A percentile compares a stretch with the other conserved stretches of the same genome.
Conservation (phyloP, 2,113 vertebrate genomes). For the Puma concolor region DNA sequence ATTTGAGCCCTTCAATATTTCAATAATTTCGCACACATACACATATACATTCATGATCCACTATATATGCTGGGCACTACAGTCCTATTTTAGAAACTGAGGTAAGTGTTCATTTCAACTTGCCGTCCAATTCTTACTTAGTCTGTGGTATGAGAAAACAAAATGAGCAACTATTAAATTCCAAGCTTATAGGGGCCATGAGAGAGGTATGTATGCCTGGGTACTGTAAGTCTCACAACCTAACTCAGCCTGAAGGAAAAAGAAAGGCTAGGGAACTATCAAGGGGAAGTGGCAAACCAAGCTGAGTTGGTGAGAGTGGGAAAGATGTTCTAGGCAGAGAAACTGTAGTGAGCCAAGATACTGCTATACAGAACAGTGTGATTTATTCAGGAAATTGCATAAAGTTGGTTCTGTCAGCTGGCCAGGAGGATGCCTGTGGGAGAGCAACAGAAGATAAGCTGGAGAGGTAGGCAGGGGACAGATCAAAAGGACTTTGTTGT, state of each 20-base stretch:
- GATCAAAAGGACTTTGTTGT: background rate
- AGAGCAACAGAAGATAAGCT: background rate
- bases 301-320: background rate
- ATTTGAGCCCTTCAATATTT: background rate
- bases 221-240: background rate
- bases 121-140: background rate
- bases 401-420: background rate
- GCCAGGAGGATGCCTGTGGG: background rate
- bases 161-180: background rate
- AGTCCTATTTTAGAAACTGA: background rate
- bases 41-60: background rate
- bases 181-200: background rate
- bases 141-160: background rate
- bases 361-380: background rate
- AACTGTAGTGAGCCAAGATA: background rate
- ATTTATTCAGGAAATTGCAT: background rate
- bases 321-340: background rate
- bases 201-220: background rate
- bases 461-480: background rate
- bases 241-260: background rate
- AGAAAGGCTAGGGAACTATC: background rate
- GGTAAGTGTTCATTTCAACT: background rate
- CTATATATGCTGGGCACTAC: background rate
- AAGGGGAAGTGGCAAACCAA: background rate
- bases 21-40: background rate